These are phyloP conservation scores for Antheraea yamamai DNA, from an alignment of 2,888 invertebrate genomes.

Conservation along the genomic window DNA sequence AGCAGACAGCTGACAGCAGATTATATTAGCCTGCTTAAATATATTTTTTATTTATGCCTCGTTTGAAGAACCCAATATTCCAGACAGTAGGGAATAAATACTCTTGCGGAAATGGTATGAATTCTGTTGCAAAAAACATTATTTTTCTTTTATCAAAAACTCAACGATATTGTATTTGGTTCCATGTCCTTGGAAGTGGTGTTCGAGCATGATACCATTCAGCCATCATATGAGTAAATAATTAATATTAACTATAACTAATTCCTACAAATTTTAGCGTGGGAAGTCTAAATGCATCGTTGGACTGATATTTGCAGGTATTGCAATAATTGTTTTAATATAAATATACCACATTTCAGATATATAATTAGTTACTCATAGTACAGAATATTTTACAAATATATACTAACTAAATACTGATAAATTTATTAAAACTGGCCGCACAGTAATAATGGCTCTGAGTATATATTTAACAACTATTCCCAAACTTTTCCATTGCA, in stretches of 20 bases:
- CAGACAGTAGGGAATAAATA: no score
- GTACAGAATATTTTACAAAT: background rate
- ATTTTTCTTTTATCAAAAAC: background rate
- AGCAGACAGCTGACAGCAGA: no score
- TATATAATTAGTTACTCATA: background rate
- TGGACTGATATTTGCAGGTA: background rate
- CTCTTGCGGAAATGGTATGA: no score
- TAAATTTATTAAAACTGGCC: background rate
- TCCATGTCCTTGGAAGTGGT: background rate
- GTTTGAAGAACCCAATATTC: no score
- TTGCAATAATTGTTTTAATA: background rate
- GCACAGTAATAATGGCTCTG: background rate
- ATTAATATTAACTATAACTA: no score
- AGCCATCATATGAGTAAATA: background rate
- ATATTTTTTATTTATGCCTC: no score
- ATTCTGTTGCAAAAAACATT: no score
- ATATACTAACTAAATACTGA: background rate
- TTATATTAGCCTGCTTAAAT: no score
- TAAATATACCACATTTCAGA: background rate
- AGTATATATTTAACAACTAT: slow-evolving; percentile 13
- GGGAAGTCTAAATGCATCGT: background rate
- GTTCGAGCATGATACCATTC: background rate
- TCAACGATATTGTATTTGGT: background rate
- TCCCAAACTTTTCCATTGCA: slow-evolving; percentile 13
- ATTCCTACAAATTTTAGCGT: background rate